phyloP scores from a whole-genome alignment of 2,888 invertebrate species.

The Xanthia togata region DNA sequence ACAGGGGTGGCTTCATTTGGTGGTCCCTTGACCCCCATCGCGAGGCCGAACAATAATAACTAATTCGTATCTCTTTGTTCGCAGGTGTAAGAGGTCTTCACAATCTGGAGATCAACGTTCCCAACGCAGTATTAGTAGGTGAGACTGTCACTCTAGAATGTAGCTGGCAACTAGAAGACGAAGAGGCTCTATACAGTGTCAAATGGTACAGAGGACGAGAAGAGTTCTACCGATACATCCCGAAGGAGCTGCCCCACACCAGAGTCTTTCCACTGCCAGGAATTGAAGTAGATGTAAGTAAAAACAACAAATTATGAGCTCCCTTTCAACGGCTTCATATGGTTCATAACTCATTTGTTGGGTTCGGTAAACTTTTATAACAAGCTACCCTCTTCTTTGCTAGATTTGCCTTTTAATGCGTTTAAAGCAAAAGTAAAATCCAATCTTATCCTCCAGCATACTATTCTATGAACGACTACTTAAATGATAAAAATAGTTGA shows the following conservation, averaged over 20 bases:
- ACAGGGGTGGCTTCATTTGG: conserved; percentile 10
- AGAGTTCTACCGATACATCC: conserved; percentile 95
- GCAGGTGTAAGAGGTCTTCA: conserved; percentile 91
- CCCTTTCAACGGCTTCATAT: too few species aligned
- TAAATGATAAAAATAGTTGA: too few species aligned
- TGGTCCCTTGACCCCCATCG: conserved; percentile 4
- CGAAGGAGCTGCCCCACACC: conserved; percentile 94
- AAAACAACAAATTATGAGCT: background rate
- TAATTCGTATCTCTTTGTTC: conserved; percentile 51
- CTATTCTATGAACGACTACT: too few species aligned
- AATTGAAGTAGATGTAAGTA: conserved; percentile 94
- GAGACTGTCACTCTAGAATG: conserved; percentile 94
- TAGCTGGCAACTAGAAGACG: conserved; percentile 93
- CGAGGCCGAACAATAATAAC: conserved; percentile 6
- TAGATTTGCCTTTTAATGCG: too few species aligned
- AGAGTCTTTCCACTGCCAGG: conserved; percentile 93
- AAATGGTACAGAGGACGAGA: conserved; percentile 95
- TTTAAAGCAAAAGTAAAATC: too few species aligned
- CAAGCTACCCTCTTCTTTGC: too few species aligned
- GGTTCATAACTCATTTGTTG: too few species aligned
- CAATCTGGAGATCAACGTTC: conserved; percentile 93
- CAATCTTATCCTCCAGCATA: too few species aligned
- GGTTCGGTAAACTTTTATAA: too few species aligned
- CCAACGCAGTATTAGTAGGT: conserved; percentile 93
- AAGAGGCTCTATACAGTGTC: conserved; percentile 93